Evolutionary conservation across 1,140 invertebrate genomes (phyloP).

Genomic region (Papilio helenus): DNA sequence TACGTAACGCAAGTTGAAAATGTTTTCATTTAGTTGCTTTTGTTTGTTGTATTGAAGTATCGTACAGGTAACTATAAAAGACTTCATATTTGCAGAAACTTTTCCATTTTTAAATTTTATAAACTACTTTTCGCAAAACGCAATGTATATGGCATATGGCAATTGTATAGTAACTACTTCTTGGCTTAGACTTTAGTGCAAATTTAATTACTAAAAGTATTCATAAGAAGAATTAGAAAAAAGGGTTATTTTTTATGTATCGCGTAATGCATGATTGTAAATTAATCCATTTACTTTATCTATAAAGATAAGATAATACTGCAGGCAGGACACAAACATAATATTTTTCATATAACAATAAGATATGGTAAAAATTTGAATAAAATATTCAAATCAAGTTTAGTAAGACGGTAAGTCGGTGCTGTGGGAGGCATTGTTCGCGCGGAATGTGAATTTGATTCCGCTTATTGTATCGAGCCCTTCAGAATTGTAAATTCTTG

Average conservation of each 20-base stretch:
- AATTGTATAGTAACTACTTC: not conserved
- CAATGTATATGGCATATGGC: no score
- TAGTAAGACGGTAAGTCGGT: not conserved
- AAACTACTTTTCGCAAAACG: no score
- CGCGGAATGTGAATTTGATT: slow-evolving; percentile 36
- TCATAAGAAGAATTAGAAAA: not conserved
- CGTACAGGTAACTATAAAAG: not conserved
- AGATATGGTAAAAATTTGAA: not conserved
- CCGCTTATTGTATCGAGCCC: slow-evolving; percentile 35
- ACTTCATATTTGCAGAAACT: not conserved
- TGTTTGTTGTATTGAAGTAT: not conserved
- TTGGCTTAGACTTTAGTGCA: not conserved
- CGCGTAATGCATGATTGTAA: not conserved
- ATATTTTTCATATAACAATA: not conserved
- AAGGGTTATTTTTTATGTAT: not conserved
- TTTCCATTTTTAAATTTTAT: no score
- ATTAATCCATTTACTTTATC: slow-evolving; percentile 8
- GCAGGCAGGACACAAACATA: not conserved
- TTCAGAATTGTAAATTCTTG: slow-evolving; percentile 15
- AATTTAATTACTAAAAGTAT: not conserved
- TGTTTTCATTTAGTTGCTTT: not conserved
- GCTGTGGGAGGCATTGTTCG: slow-evolving; percentile 29
- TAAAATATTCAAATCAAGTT: slow-evolving; percentile 12
- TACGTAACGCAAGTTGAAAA: not conserved
- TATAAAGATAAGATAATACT: not conserved